Evolutionary conservation across 2,888 invertebrate species (phyloP).

Genomic region (Tolmerus cingulatus): DNA sequence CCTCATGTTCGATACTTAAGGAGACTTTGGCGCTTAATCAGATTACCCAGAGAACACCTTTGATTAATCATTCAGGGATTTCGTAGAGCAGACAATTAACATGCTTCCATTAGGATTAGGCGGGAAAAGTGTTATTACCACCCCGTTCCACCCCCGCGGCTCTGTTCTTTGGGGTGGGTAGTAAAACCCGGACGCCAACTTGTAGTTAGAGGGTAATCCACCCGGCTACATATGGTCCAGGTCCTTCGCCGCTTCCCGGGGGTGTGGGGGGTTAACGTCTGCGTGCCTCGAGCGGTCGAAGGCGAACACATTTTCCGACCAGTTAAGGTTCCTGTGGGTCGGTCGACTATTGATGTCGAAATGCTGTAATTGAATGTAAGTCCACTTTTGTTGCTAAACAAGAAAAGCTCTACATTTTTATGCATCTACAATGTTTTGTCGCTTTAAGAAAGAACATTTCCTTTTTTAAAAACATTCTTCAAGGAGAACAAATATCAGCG

Average conservation of each 20-base stretch:
- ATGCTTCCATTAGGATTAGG: constrained; percentile 32
- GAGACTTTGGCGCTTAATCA: constrained; percentile 18
- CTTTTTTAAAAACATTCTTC: background rate
- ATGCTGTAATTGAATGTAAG: background rate
- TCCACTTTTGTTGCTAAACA: background rate
- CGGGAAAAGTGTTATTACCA: constrained; percentile 6
- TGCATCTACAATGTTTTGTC: too few relatives aligned
- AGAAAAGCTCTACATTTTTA: background rate
- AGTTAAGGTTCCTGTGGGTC: background rate
- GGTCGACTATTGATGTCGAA: background rate
- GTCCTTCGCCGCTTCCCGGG: background rate
- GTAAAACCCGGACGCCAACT: background rate
- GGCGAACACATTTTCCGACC: background rate
- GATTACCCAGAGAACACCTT: constrained; percentile 29
- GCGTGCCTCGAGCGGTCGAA: background rate
- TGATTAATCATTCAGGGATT: constrained; percentile 35
- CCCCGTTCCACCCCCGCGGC: background rate
- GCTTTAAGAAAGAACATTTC: background rate
- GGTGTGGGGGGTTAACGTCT: background rate
- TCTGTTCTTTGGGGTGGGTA: background rate
- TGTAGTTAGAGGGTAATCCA: background rate
- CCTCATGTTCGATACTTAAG: background rate
- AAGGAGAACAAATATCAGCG: background rate
- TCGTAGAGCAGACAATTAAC: constrained; percentile 20
- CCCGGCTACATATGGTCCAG: background rate